Percentiles rank a stretch among this genome's conserved stretches.
Evolutionary conservation across 2,113 vertebrate species (phyloP).

Genomic region (Gallinago media): DNA sequence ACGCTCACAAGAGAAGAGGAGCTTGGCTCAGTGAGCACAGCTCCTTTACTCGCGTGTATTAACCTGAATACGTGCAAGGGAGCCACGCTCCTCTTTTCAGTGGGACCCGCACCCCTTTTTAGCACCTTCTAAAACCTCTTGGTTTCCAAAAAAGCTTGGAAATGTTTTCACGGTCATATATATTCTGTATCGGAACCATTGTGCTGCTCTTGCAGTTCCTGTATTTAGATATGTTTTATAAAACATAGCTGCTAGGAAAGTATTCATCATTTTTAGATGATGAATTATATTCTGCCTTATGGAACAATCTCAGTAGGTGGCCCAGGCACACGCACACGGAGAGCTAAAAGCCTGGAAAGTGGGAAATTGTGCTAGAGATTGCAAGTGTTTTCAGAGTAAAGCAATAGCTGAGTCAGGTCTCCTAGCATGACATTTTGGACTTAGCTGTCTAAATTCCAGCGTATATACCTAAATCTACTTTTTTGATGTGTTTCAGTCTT

Average conservation of each 20-base stretch:
- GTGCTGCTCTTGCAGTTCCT: neutral
- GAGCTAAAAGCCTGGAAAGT: neutral
- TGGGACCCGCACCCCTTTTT: neutral
- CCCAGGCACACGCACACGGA: neutral
- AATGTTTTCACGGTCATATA: rapidly evolving
- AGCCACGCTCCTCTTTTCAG: neutral
- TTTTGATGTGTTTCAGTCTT: neutral
- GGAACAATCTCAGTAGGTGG: neutral
- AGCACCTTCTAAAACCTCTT: neutral
- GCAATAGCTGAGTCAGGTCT: neutral
- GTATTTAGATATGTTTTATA: neutral
- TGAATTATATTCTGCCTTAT: neutral
- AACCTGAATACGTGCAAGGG: neutral
- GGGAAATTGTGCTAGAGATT: neutral
- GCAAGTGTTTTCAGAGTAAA: neutral
- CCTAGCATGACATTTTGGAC: neutral
- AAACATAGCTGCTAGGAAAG: neutral
- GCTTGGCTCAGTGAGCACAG: neutral
- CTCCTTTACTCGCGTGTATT: neutral
- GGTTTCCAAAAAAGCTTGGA: neutral
- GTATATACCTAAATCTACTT: neutral
- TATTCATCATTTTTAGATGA: neutral
- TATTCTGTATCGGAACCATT: neutral
- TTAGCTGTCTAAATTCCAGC: neutral
- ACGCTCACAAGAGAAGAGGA: neutral